phyloP scores from a whole-genome alignment of 1,140 invertebrate genomes.

The Micrasema minimum region DNA sequence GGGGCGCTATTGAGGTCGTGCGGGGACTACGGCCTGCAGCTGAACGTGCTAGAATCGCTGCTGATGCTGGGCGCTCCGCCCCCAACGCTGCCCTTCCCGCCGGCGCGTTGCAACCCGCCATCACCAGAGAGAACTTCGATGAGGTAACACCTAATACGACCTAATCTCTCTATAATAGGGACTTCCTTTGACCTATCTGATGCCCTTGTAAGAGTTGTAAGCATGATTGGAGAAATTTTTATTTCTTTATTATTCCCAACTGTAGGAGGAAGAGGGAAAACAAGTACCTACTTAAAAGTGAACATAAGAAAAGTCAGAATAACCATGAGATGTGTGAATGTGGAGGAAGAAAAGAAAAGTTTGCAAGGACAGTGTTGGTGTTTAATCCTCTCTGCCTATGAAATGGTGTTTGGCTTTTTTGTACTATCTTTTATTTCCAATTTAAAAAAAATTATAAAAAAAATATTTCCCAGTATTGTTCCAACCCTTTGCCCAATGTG shows the following conservation, averaged over 20 bases:
- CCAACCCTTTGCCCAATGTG: too few species aligned
- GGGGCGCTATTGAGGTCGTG: background rate
- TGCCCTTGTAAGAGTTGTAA: background rate
- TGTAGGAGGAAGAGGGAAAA: background rate
- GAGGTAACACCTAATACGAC: background rate
- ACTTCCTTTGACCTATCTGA: background rate
- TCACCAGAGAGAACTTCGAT: background rate
- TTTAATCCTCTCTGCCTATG: too few species aligned
- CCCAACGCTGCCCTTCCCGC: background rate
- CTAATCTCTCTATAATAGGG: background rate
- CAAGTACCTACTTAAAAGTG: too few species aligned
- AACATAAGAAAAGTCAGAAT: too few species aligned
- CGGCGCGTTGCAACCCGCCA: background rate
- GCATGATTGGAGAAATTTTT: background rate
- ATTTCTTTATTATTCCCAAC: background rate
- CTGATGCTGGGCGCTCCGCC: background rate
- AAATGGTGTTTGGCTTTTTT: too few species aligned
- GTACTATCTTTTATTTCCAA: too few species aligned
- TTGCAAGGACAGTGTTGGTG: too few species aligned
- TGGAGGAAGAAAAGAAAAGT: too few species aligned
- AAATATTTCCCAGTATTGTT: too few species aligned
- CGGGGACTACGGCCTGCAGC: conserved; percentile 1
- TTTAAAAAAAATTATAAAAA: too few species aligned
- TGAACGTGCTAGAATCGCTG: background rate
- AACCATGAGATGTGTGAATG: too few species aligned